Base-by-base conservation (phyloP, 2,113 vertebrate genomes). In the Parus major region DNA sequence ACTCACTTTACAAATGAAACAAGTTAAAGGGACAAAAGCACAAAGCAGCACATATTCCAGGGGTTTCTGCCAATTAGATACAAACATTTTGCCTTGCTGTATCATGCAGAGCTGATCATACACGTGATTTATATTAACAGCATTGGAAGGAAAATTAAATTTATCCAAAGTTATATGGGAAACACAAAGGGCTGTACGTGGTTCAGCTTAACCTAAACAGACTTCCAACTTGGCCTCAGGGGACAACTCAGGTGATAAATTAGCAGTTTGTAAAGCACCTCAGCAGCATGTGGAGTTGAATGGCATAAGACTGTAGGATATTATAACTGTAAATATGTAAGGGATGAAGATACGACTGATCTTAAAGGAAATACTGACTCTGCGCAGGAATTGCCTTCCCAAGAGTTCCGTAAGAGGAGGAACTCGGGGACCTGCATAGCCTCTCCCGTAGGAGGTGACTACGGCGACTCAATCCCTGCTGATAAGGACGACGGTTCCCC, bases 141-240 rank as follows among this genome's bases (percentile, higher is more conserved):
- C 14, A 87, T 0, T 29, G 20, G 14, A 87, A 72, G 4, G 12
- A 78, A 12, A 78, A 69, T 11, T 28, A 6, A 8, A 24, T 63
- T 75, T 79, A 55, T 50, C 18, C 5, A 1, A 66, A 66, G 22
- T 33, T 41, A 36, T 10, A 39, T 0, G 19, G 33, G 21, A 69
- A 24, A 52, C 0, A 1, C 5, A 27, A 78, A 60, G 33, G 46
- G 23, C 5, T 41, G 5, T 5, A 31, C 1, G 11, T 7, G 10
- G 12, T 9, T 64, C 44, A 71, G 13, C 10, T 59, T 42, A 44
- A 61, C 61, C 68, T 57, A 82, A 63, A 29, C 2, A 2, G 53
- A 21, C 17, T 47, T 21, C 12, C 25, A 64, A 7, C 39, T 6
- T 46, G 35, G 18, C 25, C 47, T 56, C 23, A 46, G 36, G 13